A percentile compares a stretch with the other conserved stretches of the same genome.
phyloP scores from a whole-genome alignment of 2,888 invertebrate species.

The Macrostomum cliftonense region DNA sequence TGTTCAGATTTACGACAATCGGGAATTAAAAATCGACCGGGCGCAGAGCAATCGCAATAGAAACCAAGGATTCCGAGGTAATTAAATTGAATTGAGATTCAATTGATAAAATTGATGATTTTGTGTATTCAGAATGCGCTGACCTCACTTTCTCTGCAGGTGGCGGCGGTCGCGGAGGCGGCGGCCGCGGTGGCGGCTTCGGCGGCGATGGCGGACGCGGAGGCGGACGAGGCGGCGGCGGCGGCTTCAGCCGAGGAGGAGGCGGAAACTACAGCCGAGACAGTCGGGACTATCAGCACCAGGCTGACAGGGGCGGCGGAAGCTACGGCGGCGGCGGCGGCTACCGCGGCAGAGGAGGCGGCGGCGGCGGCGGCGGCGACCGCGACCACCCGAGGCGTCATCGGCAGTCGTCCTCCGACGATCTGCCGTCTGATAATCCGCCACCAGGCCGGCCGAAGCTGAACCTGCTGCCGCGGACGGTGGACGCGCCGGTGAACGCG shows the following conservation, averaged over 20 bases:
- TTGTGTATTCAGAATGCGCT: no score
- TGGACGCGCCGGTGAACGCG: constrained; percentile 64
- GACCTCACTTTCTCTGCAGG: no score
- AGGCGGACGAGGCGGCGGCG: constrained; percentile 10
- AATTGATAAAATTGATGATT: no score
- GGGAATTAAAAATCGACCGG: neutral
- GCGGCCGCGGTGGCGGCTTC: no score
- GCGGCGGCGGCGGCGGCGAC: constrained; percentile 8
- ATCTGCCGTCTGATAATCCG: constrained; percentile 40
- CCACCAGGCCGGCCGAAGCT: constrained; percentile 63
- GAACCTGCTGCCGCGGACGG: constrained; percentile 55
- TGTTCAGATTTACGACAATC: neutral
- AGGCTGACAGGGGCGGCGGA: constrained; percentile 14
- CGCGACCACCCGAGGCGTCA: constrained; percentile 6
- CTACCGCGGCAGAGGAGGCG: constrained; percentile 13
- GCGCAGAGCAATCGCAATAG: neutral
- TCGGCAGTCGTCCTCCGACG: constrained; percentile 5
- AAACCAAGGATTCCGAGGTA: neutral
- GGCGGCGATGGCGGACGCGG: neutral
- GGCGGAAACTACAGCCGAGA: constrained; percentile 9
- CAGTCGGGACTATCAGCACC: constrained; percentile 14
- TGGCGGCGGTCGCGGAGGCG: neutral
- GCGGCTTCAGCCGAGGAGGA: constrained; percentile 12
- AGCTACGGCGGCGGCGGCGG: constrained; percentile 9
- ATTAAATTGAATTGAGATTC: neutral